Conservation (phyloP, 2,113 vertebrate genomes). For the Thunnus maccoyii region DNA sequence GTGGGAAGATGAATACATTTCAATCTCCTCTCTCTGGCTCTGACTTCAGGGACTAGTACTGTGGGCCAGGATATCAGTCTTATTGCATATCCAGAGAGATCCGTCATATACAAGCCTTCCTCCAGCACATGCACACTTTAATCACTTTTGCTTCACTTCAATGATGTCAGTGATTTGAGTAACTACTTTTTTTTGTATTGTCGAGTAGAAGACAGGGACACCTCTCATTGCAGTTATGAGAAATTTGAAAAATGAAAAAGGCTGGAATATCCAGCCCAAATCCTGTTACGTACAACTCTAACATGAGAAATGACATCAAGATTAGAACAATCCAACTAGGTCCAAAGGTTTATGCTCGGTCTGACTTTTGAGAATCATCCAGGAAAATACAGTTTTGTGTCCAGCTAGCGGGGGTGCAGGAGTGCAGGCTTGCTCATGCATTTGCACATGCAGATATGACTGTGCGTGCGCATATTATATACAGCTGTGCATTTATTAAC, state of each 20-base stretch:
- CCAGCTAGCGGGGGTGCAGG: conserved; percentile 27
- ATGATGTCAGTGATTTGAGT: conserved; percentile 29
- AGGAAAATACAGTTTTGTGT: conserved; percentile 48
- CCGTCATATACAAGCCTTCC: conserved; percentile 53
- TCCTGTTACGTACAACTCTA: conserved; percentile 6
- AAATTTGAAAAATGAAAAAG: conserved; percentile 22
- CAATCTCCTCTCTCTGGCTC: conserved; percentile 69
- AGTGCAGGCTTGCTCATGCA: background rate
- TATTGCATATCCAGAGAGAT: conserved; percentile 72
- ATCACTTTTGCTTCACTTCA: conserved; percentile 30
- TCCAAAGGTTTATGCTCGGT: conserved; percentile 32
- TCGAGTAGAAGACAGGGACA: conserved; percentile 21
- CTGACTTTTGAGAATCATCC: conserved; percentile 36
- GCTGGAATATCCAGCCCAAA: conserved; percentile 15
- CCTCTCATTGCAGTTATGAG: background rate
- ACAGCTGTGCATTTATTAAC: conserved; percentile 46
- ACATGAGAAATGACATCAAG: conserved; percentile 33
- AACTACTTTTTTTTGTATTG: background rate
- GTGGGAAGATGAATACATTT: conserved; percentile 74
- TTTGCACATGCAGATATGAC: conserved; percentile 28
- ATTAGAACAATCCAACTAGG: conserved; percentile 45
- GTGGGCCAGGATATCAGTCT: conserved; percentile 58
- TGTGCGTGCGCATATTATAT: conserved; percentile 23
- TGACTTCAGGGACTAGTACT: conserved; percentile 33
- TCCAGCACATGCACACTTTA: conserved; percentile 55